Evolutionary conservation across 2,113 vertebrate species (phyloP).

Genomic region (Tricholaema leucomelas): DNA sequence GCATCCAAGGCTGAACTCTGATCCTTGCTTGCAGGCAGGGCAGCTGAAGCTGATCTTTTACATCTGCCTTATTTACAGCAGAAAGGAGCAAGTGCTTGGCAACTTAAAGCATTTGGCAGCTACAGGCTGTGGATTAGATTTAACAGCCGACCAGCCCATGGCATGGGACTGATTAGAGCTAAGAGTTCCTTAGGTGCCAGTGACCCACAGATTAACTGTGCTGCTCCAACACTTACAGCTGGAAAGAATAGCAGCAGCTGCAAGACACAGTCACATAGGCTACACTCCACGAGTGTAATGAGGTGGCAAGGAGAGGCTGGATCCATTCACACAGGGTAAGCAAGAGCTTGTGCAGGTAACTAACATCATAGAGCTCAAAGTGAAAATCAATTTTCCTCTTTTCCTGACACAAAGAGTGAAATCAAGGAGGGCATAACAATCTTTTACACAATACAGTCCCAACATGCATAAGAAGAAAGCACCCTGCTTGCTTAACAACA

Average conservation of each 20-base stretch:
- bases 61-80: constrained; percentile 1
- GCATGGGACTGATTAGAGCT: constrained; percentile 4
- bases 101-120: constrained; percentile 2
- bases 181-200: constrained; percentile 16
- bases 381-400: constrained; percentile 33
- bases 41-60: not conserved
- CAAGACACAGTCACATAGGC: not conserved
- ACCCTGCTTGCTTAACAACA: not conserved
- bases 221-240: not conserved
- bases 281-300: fast-evolving
- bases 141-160: not conserved
- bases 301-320: not conserved
- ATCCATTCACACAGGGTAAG: fast-evolving
- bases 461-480: not conserved
- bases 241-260: not conserved
- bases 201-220: constrained; percentile 26
- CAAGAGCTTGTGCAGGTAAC: not conserved
- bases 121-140: constrained; percentile 9
- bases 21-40: not conserved
- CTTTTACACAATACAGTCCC: not conserved
- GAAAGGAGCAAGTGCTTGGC: not conserved
- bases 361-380: not conserved
- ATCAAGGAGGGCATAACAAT: constrained; percentile 27
- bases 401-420: not conserved
- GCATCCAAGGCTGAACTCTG: not conserved